These are phyloP conservation scores for Parasteatoda tepidariorum DNA, from an alignment of 1,140 invertebrate species.

Conservation along the genomic window DNA sequence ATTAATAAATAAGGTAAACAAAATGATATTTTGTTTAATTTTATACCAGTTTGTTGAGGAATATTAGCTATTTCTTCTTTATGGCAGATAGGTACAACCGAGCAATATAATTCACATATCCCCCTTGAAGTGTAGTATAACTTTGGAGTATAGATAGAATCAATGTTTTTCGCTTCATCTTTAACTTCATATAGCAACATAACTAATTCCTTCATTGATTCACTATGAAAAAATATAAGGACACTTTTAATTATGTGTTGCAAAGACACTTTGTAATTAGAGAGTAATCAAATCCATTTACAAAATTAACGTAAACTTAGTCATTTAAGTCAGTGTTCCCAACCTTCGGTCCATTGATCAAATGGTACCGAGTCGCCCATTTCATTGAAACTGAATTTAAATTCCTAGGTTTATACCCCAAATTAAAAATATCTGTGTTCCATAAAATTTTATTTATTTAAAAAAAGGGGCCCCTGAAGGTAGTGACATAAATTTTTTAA, in stretches of 20 bases:
- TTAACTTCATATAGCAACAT: constrained; percentile 79
- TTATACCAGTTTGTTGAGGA: constrained; percentile 83
- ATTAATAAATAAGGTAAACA: neutral
- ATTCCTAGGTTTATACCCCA: too few species aligned
- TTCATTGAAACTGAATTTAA: too few species aligned
- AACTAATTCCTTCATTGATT: constrained; percentile 73
- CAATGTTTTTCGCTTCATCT: constrained; percentile 76
- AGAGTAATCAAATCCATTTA: too few species aligned
- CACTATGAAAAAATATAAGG: constrained; percentile 64
- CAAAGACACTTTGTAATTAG: too few species aligned
- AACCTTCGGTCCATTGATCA: too few species aligned
- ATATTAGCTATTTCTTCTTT: constrained; percentile 81
- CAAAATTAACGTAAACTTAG: too few species aligned
- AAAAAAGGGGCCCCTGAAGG: too few species aligned
- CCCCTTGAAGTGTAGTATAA: constrained; percentile 79
- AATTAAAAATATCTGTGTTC: too few species aligned
- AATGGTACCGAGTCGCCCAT: too few species aligned
- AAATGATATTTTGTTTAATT: neutral
- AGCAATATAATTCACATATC: constrained; percentile 83
- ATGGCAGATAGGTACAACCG: constrained; percentile 82
- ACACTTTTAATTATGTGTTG: neutral
- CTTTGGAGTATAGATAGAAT: constrained; percentile 73
- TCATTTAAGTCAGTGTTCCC: too few species aligned
- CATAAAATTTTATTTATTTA: too few species aligned
- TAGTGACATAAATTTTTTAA: too few species aligned